Conservation (phyloP, 2,113 vertebrate species). For the Caranx melampygus region DNA sequence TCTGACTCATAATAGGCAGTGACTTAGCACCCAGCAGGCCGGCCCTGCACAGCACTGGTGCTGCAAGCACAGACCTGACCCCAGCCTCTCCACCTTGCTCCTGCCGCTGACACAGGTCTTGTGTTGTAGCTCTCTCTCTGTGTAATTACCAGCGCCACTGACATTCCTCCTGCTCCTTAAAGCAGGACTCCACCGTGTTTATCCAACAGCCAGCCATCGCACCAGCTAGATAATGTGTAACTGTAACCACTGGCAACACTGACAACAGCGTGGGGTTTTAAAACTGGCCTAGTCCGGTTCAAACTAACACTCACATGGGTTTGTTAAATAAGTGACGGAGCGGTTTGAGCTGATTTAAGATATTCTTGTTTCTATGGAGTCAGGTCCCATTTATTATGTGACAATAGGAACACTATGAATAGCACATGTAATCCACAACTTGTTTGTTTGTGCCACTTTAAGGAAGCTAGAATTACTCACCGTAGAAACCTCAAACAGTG, state of each 20-base stretch:
- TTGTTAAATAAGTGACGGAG: neutral
- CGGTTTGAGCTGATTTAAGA: neutral
- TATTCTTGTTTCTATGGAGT: neutral
- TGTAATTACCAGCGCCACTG: slow-evolving; percentile 77
- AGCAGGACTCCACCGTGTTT: slow-evolving; percentile 70
- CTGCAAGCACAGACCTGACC: slow-evolving; percentile 69
- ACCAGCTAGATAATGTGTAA: slow-evolving; percentile 74
- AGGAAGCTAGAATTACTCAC: slow-evolving; percentile 75
- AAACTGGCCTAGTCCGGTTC: slow-evolving; percentile 49
- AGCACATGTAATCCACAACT: slow-evolving; percentile 23
- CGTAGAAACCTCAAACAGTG: slow-evolving; percentile 15
- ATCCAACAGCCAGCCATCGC: slow-evolving; percentile 74
- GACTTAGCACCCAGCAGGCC: neutral
- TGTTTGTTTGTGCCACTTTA: slow-evolving; percentile 45
- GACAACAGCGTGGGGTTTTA: slow-evolving; percentile 62
- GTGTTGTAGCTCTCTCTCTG: slow-evolving; percentile 61
- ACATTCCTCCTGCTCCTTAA: slow-evolving; percentile 79
- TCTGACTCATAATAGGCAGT: slow-evolving; percentile 14
- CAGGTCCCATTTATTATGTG: neutral
- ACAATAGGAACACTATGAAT: slow-evolving; percentile 22
- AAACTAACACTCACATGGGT: slow-evolving; percentile 35
- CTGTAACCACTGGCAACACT: slow-evolving; percentile 75
- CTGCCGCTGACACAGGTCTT: slow-evolving; percentile 57
- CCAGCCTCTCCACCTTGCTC: slow-evolving; percentile 37
- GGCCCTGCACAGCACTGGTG: slow-evolving; percentile 12